Evolutionary conservation across 1,140 invertebrate genomes (phyloP), one percentile per base, ranked within the genome.

Genomic region (Trialeurodes vaporariorum): DNA sequence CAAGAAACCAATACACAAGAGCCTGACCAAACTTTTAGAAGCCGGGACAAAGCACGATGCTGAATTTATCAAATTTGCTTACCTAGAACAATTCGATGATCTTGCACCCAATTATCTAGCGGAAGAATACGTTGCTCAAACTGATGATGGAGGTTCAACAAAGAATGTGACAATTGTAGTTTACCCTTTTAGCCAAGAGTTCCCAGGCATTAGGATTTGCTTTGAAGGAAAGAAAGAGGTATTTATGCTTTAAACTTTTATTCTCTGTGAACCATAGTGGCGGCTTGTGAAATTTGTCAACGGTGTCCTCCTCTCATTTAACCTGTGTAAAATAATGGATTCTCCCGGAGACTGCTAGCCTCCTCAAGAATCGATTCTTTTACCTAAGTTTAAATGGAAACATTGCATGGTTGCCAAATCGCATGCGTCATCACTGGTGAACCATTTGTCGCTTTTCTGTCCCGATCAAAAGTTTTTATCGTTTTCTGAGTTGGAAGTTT

Each of bases 51-150:
- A 69, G 13, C 80, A 84, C 64, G 84, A 85, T 75, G 80, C 83
- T 1, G 82, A 80, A 79, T 87, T 84, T 73, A 83, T 92, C 0
- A 91, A 90, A 76, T 85, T 86, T 70, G 81, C 87, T 71, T 94
- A 93, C 75, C 78, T 94, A 0, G 84, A 87, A 75, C 87, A 91
- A 73, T 82, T 93, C 65, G 85, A 88, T 72, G 80, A 79, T 11
- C 82, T 93, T 78, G 90, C 89, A 1, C 88, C 90, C 12, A 87
- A 87, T 77, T 94, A 94, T 79, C 79, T 91, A 21, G 82, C 83
- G 24, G 91, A 94, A 79, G 84, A 87, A 70, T 93, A 86, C 73
- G 83, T 85, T 71, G 88, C 85, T 5, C 72, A 81, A n/a, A 83
- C 83, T 65, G 84, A 86, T 74, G 83, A 85, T 76, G 81, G 83